Conservation (phyloP, 2,888 invertebrate species). For the Dynastes grantii region DNA sequence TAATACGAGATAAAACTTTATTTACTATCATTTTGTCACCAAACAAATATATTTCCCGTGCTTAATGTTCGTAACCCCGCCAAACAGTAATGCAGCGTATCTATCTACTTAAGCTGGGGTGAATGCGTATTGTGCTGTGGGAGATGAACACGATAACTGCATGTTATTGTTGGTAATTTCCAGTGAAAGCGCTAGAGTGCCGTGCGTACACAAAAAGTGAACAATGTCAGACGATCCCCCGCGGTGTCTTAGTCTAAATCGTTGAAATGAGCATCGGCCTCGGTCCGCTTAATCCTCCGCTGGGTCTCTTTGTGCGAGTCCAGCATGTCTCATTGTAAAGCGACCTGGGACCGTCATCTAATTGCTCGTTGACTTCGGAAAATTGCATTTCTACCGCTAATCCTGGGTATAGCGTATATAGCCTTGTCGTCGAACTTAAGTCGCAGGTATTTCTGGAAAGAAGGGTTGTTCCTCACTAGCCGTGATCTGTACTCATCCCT, state of each 20-base stretch:
- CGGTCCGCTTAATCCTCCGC: slow-evolving; percentile 52
- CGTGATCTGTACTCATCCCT: slow-evolving; percentile 28
- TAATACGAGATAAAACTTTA: slow-evolving; percentile 19
- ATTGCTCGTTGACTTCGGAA: slow-evolving; percentile 52
- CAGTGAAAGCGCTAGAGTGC: slow-evolving; percentile 53
- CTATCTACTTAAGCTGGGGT: slow-evolving; percentile 45
- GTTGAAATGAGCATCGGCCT: slow-evolving; percentile 52
- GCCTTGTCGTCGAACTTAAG: slow-evolving; percentile 42
- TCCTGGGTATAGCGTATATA: slow-evolving; percentile 30
- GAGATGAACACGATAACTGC: slow-evolving; percentile 52
- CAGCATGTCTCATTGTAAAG: slow-evolving; percentile 46
- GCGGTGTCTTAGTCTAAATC: slow-evolving; percentile 51
- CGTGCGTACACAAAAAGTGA: slow-evolving; percentile 56
- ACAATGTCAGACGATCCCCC: slow-evolving; percentile 57
- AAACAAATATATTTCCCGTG: slow-evolving; percentile 41
- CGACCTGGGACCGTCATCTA: slow-evolving; percentile 48
- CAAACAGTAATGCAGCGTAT: slow-evolving; percentile 39
- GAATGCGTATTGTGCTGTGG: slow-evolving; percentile 48
- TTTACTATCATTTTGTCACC: slow-evolving; percentile 12
- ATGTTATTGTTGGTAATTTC: slow-evolving; percentile 59
- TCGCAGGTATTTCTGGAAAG: slow-evolving; percentile 48
- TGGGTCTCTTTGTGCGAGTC: slow-evolving; percentile 50
- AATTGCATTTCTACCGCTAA: slow-evolving; percentile 50
- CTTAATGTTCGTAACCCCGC: slow-evolving; percentile 42
- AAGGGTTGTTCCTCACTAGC: slow-evolving; percentile 31